Evolutionary conservation across 2,888 invertebrate genomes (phyloP).

Genomic region (Yponomeuta sedellus): DNA sequence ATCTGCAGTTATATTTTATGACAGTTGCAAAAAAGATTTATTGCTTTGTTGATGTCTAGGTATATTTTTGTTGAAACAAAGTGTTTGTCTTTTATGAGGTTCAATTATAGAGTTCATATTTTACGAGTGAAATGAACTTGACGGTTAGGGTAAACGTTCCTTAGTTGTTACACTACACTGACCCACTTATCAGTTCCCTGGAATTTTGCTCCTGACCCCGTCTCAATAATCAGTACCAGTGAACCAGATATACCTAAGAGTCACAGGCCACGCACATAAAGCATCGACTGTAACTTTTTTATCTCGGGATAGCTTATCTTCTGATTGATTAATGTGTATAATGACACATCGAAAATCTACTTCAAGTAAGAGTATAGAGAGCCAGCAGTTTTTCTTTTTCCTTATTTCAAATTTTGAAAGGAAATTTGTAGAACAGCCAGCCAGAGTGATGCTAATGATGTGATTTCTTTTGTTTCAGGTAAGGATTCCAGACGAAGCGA

Average conservation of each 20-base stretch:
- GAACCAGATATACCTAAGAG: conserved; percentile 46
- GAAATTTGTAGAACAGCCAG: background rate
- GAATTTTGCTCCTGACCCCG: conserved; percentile 53
- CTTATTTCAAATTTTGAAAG: background rate
- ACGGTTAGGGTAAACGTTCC: conserved; percentile 44
- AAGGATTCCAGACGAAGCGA: conserved; percentile 37
- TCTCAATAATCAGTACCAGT: conserved; percentile 44
- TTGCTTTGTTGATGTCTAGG: conserved; percentile 2
- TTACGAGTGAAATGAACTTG: conserved; percentile 55
- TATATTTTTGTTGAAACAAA: background rate
- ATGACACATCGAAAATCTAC: background rate
- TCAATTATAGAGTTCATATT: conserved; percentile 14
- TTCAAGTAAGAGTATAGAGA: too few relatives aligned
- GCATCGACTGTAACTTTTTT: conserved; percentile 64
- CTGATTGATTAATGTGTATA: background rate
- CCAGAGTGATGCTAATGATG: background rate
- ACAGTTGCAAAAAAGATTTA: conserved; percentile 3
- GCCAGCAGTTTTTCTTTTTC: background rate
- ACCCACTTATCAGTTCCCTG: conserved; percentile 56
- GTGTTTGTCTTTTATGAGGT: background rate
- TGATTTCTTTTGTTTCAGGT: conserved; percentile 62
- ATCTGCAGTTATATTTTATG: conserved; percentile 17
- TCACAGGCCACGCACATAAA: conserved; percentile 56
- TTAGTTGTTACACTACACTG: conserved; percentile 47
- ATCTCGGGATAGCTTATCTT: conserved; percentile 38